Conservation (phyloP, 2,797 vertebrate genomes). For the Serranus cabrilla region DNA sequence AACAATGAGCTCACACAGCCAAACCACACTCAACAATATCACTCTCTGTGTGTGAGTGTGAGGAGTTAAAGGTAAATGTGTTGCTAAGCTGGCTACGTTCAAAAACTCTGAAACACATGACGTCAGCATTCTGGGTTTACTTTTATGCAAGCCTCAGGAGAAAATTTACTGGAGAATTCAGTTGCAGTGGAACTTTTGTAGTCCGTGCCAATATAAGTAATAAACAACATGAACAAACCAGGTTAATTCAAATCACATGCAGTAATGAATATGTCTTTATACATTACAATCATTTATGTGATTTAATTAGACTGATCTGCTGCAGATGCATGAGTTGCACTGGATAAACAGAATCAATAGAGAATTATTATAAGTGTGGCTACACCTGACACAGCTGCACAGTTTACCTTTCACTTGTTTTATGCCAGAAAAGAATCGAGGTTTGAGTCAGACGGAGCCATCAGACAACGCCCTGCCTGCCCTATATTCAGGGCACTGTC, state of each 20-base stretch:
- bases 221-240: constrained; percentile 17
- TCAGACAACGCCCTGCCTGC: constrained; percentile 80
- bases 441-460: constrained; percentile 44
- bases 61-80: constrained; percentile 63
- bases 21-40: constrained; percentile 76
- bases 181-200: constrained; percentile 43
- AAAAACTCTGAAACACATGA: constrained; percentile 65
- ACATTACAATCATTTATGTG: not conserved
- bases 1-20: constrained; percentile 83
- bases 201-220: constrained; percentile 22
- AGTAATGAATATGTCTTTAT: constrained; percentile 9
- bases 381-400: constrained; percentile 18
- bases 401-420: constrained; percentile 49
- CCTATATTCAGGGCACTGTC: constrained; percentile 74
- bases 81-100: constrained; percentile 68
- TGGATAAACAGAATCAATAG: not conserved
- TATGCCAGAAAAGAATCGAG: constrained; percentile 27
- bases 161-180: constrained; percentile 42
- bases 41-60: constrained; percentile 57
- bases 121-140: constrained; percentile 70
- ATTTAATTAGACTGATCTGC: constrained; percentile 1
- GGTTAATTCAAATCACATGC: constrained; percentile 21
- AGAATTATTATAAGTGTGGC: not conserved
- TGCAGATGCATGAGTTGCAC: not conserved
- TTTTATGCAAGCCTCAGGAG: constrained; percentile 67